Conservation (phyloP, 2,113 vertebrate genomes). For the Pardalotus punctatus region DNA sequence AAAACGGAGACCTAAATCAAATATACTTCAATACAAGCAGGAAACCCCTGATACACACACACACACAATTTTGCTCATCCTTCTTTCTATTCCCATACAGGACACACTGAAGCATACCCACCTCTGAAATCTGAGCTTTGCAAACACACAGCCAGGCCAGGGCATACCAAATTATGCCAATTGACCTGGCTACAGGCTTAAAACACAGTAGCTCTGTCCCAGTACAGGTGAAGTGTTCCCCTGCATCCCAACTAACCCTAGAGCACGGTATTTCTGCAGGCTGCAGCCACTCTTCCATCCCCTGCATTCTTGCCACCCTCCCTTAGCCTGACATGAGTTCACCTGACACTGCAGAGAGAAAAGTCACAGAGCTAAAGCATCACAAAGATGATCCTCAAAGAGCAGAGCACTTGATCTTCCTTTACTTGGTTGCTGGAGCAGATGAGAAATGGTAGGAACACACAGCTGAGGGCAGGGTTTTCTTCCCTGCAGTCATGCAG, state of each 20-base stretch:
- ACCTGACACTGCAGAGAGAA: neutral
- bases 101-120: neutral
- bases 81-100: neutral
- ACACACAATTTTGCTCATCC: neutral
- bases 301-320: neutral
- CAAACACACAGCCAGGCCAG: neutral
- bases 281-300: neutral
- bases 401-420: neutral
- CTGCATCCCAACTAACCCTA: neutral
- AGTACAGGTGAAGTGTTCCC: neutral
- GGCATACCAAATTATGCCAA: neutral
- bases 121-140: neutral
- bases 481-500: neutral
- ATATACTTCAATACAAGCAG: neutral
- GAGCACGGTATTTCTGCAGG: neutral
- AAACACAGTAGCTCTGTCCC: neutral
- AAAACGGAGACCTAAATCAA: neutral
- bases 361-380: neutral
- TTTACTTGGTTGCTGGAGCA: neutral
- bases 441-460: neutral
- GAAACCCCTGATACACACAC: neutral
- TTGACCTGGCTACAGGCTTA: neutral
- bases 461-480: neutral
- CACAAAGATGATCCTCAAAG: neutral
- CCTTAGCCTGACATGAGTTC: neutral